phyloP scores from a whole-genome alignment of 2,113 vertebrate genomes.

The Rutilus rutilus region DNA sequence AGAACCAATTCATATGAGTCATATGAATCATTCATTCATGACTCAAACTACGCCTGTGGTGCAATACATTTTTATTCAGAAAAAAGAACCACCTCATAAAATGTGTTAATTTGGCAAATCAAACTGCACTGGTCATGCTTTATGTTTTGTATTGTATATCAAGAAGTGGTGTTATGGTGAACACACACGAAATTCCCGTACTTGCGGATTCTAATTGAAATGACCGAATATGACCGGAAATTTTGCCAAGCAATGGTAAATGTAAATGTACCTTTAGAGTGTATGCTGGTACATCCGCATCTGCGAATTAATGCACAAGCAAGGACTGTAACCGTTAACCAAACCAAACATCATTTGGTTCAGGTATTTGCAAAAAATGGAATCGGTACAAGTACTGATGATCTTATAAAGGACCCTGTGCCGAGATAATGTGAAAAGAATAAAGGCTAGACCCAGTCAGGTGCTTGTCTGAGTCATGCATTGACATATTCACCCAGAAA shows the following conservation, averaged over 20 bases:
- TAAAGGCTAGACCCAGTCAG: slow-evolving; percentile 1
- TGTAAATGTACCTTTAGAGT: not conserved
- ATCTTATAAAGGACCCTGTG: not conserved
- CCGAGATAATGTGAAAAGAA: not conserved
- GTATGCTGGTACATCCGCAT: not conserved
- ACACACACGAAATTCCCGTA: too few relatives aligned
- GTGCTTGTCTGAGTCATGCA: slow-evolving; percentile 36
- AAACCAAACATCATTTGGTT: not conserved
- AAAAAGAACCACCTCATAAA: too few relatives aligned
- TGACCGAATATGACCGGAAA: too few relatives aligned
- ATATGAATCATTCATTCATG: not conserved
- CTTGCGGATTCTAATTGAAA: too few relatives aligned
- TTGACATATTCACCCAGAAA: slow-evolving; percentile 4
- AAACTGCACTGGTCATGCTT: too few relatives aligned
- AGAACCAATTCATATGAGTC: not conserved
- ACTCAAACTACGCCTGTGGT: not conserved
- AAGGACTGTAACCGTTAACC: not conserved
- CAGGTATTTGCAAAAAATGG: not conserved
- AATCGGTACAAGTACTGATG: not conserved
- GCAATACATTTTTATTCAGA: not conserved
- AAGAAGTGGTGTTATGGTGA: too few relatives aligned
- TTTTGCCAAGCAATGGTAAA: too few relatives aligned
- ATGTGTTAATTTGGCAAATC: too few relatives aligned
- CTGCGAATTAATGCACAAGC: not conserved
- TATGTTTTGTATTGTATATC: too few relatives aligned